Evolutionary conservation across 2,113 vertebrate species (phyloP), one percentile per base, ranked within the genome.

Genomic region (Coturnix japonica): DNA sequence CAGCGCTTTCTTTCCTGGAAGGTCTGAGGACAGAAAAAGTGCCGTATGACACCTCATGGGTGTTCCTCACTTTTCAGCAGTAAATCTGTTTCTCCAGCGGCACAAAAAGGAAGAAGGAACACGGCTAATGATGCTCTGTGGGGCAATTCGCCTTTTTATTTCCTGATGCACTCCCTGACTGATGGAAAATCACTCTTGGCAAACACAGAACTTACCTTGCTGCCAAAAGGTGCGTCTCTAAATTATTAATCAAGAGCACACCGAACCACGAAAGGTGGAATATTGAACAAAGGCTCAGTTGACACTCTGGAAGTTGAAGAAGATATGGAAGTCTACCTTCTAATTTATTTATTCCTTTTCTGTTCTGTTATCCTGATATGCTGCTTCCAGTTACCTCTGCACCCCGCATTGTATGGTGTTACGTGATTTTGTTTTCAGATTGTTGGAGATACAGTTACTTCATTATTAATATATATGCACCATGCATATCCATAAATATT

Each of bases 261-360:
- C 54, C 71, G 84, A 91, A 90, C 79, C 9, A 9, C 6, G 9
- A 94, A 91, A 94, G 89, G 85, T 92, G 87, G 95, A 93, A 93
- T 91, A 93, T 44, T 95, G 91, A 95, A 92, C 77, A 92, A 94
- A 90, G 92, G 94, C 91, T 97, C 94, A 76, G 11, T 67, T 96
- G 91, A 97, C 96, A 84, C 92, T 75, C 82, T 93, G 93, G 92
- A 96, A 96, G 90, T 89, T 85, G 87, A 97, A 95, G 96, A 94
- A 96, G 87, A 96, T 94, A 97, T 86, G 95, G 82, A 97, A 98
- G 96, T 97, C 97, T 96, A 87, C 91, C 87, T 95, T 96, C 96
- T 98, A 95, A 98, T 97, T 98, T 98, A 98, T 98, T 98, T 96
- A 98, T 98, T 87, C 92, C 86, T 87, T 71, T 94, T 95, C 95